Conservation (phyloP, 2,797 vertebrate species). For the Acomys russatus region DNA sequence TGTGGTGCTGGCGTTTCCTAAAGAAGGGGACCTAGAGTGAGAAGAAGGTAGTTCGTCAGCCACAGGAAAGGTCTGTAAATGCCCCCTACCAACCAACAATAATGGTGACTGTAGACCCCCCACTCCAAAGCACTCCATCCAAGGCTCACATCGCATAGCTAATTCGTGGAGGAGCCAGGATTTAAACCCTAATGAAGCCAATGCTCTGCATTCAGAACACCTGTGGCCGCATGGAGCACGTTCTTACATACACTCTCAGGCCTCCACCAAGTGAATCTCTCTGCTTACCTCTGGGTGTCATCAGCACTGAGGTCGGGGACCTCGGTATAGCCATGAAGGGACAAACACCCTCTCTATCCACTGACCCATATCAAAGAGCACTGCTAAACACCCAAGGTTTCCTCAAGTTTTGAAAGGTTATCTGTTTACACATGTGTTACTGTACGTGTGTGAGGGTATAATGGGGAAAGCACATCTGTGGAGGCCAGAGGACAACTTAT, state of each 20-base stretch:
- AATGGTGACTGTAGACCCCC: too few relatives aligned
- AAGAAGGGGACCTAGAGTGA: conserved; percentile 91
- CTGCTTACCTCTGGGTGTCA: accelerated
- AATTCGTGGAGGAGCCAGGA: not conserved
- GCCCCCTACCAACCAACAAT: not conserved
- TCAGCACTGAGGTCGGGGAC: not conserved
- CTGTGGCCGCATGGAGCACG: not conserved
- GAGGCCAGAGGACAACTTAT: not conserved
- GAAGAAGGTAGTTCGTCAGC: accelerated
- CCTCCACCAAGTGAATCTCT: accelerated
- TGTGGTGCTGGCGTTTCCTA: conserved; percentile 93
- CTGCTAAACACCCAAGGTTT: too few relatives aligned
- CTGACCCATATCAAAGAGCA: not conserved
- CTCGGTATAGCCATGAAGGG: accelerated
- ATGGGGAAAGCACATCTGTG: not conserved
- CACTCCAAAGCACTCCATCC: not conserved
- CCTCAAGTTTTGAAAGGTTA: not conserved
- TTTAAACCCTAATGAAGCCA: not conserved
- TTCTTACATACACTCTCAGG: not conserved
- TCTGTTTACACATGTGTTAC: not conserved
- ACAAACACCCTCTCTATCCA: not conserved
- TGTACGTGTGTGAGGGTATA: not conserved
- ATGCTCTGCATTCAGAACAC: accelerated
- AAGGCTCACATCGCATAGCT: not conserved
- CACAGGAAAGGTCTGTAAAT: not conserved